Percentiles rank a stretch among this genome's conserved stretches.
Conservation (phyloP, 2,113 vertebrate genomes). For the Lycaon pictus region DNA sequence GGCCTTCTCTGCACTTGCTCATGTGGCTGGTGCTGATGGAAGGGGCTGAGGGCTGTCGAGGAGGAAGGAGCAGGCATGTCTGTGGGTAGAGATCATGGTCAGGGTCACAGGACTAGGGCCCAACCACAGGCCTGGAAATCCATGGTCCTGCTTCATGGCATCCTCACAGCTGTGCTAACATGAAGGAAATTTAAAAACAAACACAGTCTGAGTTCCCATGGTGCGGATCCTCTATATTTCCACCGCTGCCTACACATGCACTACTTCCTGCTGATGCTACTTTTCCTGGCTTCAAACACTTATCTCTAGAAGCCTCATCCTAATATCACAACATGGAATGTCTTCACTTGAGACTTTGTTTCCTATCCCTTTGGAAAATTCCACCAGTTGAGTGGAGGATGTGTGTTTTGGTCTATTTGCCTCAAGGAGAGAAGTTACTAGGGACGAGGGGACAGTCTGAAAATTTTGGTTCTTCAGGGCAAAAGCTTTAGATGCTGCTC, state of each 20-base stretch:
- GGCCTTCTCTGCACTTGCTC: no score
- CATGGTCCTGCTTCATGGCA: background rate
- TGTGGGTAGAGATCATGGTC: fast-evolving
- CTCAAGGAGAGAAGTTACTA: conserved; percentile 34
- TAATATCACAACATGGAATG: conserved; percentile 63
- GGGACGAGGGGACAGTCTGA: background rate
- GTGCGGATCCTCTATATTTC: background rate
- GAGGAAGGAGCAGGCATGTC: fast-evolving
- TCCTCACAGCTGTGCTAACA: conserved; percentile 49
- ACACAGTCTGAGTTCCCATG: background rate
- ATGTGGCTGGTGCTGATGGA: background rate
- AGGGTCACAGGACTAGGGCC: background rate
- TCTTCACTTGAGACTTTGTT: conserved; percentile 61
- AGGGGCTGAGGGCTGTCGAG: background rate
- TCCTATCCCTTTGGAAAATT: conserved; percentile 76
- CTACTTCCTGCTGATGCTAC: conserved; percentile 52
- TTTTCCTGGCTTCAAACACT: conserved; percentile 73
- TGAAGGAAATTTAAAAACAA: background rate
- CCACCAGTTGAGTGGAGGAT: background rate
- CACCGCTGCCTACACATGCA: background rate
- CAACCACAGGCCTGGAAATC: fast-evolving
- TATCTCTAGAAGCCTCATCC: conserved; percentile 67
- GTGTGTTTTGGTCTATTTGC: conserved; percentile 3
- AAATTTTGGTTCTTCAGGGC: background rate
- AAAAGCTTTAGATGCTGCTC: background rate